Evolutionary conservation across 2,797 vertebrate genomes (phyloP), one percentile per base, ranked within the genome.

Genomic region (Euthynnus affinis): DNA sequence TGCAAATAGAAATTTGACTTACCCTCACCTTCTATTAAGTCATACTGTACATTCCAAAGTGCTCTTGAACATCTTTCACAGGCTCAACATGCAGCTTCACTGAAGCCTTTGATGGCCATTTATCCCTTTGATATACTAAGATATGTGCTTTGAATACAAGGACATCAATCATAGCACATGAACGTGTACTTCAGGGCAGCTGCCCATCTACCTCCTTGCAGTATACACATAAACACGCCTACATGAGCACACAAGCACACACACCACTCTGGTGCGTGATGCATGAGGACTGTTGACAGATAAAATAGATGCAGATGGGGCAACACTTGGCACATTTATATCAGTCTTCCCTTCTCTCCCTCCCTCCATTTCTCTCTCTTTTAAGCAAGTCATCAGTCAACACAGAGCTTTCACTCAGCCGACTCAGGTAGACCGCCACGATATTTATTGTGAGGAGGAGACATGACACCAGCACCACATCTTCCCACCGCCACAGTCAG

Each of bases 341-440:
- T 71, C 71, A 52, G 51, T 71, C 80, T 73, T 69, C 66, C 29
- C 29, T 40, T 62, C 37, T 55, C 52, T 63, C 81, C 37, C 34
- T 75, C 58, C 55, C 48, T 64, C 52, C 46, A 80, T 76, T 69
- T 75, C 57, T 87, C 60, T 80, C 80, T 57, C 67, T 63, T 66
- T 80, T 74, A 80, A 82, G 44, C 44, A 71, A 82, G 66, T 76
- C 81, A 83, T 83, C 81, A 79, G 76, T 89, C 80, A 83, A 20
- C 61, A 55, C 57, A 18, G 23, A 64, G 61, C 53, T 66, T 80
- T 82, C 72, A 53, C 56, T 89, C 61, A 64, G 73, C 62, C 42
- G 46, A 13, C 23, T 69, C 78, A 78, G 53, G 58, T 32, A 49
- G 68, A 25, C 53, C 37, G 51, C 56, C 7, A 27, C 12, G 8